Base-by-base conservation (phyloP, 2,888 invertebrate species). In the Macrophya annulata region DNA sequence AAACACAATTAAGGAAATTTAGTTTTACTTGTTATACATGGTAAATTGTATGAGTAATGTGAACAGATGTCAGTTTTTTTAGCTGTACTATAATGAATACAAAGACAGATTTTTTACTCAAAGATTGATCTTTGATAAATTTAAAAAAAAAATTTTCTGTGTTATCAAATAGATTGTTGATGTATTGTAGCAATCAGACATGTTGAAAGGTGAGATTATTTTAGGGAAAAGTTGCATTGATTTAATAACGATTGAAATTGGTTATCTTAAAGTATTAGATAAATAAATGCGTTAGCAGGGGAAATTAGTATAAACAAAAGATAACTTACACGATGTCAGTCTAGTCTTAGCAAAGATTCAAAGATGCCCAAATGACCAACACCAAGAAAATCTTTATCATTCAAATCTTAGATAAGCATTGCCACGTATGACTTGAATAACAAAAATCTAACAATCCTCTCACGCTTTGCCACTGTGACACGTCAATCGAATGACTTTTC, bases 351-450 rank as follows among this genome's bases (percentile, higher is more conserved):
- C 76, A 37, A 37, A 84, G 72, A 43, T 71, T 12, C 12, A 4
- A 84, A 31, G 51, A 43, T 71, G 48, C 21, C 31, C 25, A 2
- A 43, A 40, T 81, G 40, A 40, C 59, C 1, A 59, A 31, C n/a
- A 62, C 51, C 9, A 62, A 40, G 10, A 40, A n/a, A 51, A 68
- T 51, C 71, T 37, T n/a, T 25, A 40, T 25, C 74, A 45, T 84
- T 82, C n/a, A 55, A 72, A 71, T 72, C 31, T 37, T 51, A 55
- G 74, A 59, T 76, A 84, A 74, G 45, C 79, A 65, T 77, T 76
- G 77, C 79, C 85, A 85, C 84, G 83, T 83, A 83, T 83, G 48
- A 83, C 15, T 55, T 21, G 15, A 17, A 21, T 8, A 25, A 55
- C 43, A 84, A 84, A 84, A 84, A 51, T 74, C 25, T 5, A 25